Evolutionary conservation across 2,888 invertebrate genomes (phyloP).

Genomic region (Monoplex corrugatus): DNA sequence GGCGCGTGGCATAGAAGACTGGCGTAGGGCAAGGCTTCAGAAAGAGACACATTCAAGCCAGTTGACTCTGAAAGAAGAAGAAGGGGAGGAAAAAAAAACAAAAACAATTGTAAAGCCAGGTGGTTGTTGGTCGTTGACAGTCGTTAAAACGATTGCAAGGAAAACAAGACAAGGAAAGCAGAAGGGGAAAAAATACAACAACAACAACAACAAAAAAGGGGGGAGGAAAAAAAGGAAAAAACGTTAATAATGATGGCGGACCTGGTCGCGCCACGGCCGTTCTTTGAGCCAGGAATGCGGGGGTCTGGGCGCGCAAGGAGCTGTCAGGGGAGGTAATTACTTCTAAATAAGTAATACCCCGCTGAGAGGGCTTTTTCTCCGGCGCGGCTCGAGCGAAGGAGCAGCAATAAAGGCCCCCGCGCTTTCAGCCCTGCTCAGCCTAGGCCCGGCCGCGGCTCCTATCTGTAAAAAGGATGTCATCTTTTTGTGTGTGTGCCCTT

Average conservation of each 20-base stretch:
- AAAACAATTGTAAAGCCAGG: neutral
- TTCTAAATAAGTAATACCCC: constrained; percentile 47
- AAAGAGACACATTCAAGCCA: neutral
- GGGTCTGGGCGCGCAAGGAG: constrained; percentile 2
- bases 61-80: neutral
- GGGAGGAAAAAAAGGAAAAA: too few relatives aligned
- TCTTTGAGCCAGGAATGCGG: neutral
- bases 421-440: neutral
- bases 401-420: neutral
- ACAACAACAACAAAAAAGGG: neutral
- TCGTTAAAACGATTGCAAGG: neutral
- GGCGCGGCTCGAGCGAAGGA: neutral
- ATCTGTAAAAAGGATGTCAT: constrained; percentile 34
- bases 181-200: neutral
- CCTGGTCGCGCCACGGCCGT: neutral
- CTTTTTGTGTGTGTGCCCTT: neutral
- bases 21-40: too few relatives aligned
- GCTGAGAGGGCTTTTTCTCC: constrained; percentile 34
- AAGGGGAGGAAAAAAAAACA: too few relatives aligned
- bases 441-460: neutral
- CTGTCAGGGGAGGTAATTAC: constrained; percentile 49
- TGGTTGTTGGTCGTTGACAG: neutral
- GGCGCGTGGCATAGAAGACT: too few relatives aligned
- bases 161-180: neutral
- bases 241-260: neutral